Conservation (phyloP, 2,797 vertebrate species). For the Nasua narica region DNA sequence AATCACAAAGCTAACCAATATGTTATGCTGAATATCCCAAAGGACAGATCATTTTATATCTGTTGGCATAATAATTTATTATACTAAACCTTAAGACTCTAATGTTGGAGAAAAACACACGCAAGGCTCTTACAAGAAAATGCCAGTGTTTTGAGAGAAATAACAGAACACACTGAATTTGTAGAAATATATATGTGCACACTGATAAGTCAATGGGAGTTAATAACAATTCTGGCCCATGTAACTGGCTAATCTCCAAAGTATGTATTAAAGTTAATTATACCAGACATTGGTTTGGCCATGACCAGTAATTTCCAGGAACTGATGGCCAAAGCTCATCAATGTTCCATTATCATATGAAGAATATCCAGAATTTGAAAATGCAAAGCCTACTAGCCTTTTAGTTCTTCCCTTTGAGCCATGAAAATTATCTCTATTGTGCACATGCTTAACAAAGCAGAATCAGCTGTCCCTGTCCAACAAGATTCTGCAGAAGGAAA, state of each 20-base stretch:
- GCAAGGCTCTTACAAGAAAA: slow-evolving; percentile 40
- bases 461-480: neutral
- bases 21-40: slow-evolving; percentile 41
- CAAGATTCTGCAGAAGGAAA: neutral
- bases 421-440: slow-evolving; percentile 2
- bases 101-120: slow-evolving; percentile 39
- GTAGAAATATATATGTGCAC: slow-evolving; percentile 40
- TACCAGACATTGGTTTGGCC: slow-evolving; percentile 61
- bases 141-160: slow-evolving; percentile 64
- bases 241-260: slow-evolving; percentile 62
- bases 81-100: slow-evolving; percentile 37
- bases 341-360: slow-evolving; percentile 43
- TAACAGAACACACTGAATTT: slow-evolving; percentile 54
- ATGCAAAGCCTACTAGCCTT: slow-evolving; percentile 43
- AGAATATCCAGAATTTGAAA: slow-evolving; percentile 56
- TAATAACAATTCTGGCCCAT: slow-evolving; percentile 59
- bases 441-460: slow-evolving; percentile 20
- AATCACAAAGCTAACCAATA: slow-evolving; percentile 47
- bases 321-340: slow-evolving; percentile 52
- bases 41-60: slow-evolving; percentile 53
- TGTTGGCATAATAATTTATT: slow-evolving; percentile 66
- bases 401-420: neutral
- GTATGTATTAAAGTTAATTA: slow-evolving; percentile 66
- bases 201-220: slow-evolving; percentile 52
- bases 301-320: slow-evolving; percentile 57